Evolutionary conservation across 2,113 vertebrate genomes (phyloP).

Genomic region (Terrapene triunguis): DNA sequence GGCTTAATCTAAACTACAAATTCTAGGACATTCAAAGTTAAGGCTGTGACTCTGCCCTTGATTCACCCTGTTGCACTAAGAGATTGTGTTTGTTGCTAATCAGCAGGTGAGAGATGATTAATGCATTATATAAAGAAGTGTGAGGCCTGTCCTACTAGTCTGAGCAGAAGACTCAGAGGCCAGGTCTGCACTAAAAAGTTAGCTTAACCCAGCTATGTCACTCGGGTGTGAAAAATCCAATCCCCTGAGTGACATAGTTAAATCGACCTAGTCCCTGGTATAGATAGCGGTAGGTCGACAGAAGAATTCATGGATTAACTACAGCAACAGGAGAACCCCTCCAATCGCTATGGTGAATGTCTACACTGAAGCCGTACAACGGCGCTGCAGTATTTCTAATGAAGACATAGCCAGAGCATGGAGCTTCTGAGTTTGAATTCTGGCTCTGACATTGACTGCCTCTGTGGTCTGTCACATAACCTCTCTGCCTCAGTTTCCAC

Average conservation of each 20-base stretch:
- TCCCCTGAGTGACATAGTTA: not conserved
- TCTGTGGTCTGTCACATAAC: not conserved
- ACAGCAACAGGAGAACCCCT: not conserved
- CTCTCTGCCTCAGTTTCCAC: not conserved
- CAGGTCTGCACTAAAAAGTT: not conserved
- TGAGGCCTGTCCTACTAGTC: not conserved
- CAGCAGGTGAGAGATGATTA: not conserved
- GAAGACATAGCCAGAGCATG: not conserved
- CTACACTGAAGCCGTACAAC: not conserved
- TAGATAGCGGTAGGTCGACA: not conserved
- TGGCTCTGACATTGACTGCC: rapidly evolving
- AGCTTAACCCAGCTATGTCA: not conserved
- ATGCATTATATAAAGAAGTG: not conserved
- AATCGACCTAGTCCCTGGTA: not conserved
- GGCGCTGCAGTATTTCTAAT: not conserved
- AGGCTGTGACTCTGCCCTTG: not conserved
- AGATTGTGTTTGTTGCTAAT: not conserved
- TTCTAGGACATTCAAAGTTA: constrained; percentile 23
- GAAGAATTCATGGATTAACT: not conserved
- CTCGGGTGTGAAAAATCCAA: not conserved
- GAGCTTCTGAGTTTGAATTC: rapidly evolving
- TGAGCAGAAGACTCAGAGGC: not conserved
- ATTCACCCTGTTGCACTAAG: constrained; percentile 45
- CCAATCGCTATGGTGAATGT: not conserved
- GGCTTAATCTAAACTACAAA: not conserved